Base-by-base conservation (phyloP, 2,113 vertebrate species). In the Psittacula cyanocephala region DNA sequence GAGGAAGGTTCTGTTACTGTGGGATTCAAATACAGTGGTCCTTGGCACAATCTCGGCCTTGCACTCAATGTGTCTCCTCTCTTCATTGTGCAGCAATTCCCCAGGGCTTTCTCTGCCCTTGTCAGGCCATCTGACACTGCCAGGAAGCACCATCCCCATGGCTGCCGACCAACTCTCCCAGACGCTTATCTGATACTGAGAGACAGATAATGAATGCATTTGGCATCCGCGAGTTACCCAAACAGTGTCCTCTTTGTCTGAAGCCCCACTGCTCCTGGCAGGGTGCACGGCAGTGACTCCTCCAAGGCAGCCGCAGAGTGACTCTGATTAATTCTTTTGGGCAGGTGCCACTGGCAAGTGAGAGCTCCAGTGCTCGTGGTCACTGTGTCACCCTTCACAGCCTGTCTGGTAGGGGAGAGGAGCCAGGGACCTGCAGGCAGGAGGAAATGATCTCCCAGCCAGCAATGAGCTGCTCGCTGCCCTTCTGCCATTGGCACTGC, bases 241-340 rank as follows among this genome's bases (percentile, higher is more conserved):
- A 13, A 86, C 68, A 81, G 60, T 7, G 29, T 76, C 37, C 60
- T 75, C 71, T 82, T 18, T 75, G 83, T 86, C 46, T 91, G 93
- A 60, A 81, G 55, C 6, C 60, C 72, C 28, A 23, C 10, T 12
- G 27, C 5, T 41, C 29, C 88, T 83, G 95, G 92, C 92, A 93
- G 90, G 68, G 81, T 44, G 74, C 67, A 13, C 0, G 0, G 77
- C 29, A 35, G 47, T 46, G 81, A 17, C 87, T 87, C 75, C 84
- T 74, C 89, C n/a, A 11, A 33, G 95, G 95, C 91, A 79, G 81
- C 37, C 1, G 13, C 47, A 1, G 10, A 87, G 65, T 20, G 76
- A 5, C 41, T 71, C 75, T 76, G 78, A 85, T 78, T 83, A 67
- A 96, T 94, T 82, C 64, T 81, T 95, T 64, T 92, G 89, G 89